phyloP scores from a whole-genome alignment of 2,888 invertebrate genomes.

The Blomia tropicalis region DNA sequence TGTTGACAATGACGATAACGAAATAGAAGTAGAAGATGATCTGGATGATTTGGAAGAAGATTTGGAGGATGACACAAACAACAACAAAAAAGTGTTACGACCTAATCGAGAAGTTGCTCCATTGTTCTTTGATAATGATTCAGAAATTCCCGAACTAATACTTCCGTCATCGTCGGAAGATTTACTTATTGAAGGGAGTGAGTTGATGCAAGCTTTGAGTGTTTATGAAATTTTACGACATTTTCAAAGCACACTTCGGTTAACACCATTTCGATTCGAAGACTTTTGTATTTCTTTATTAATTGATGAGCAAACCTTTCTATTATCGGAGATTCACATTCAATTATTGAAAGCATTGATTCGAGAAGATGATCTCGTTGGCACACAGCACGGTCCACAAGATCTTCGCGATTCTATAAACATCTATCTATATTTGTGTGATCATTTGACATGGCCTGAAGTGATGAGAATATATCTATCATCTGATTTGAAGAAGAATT shows the following conservation, averaged over 20 bases:
- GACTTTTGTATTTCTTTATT: constrained; percentile 86
- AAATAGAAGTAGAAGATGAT: constrained; percentile 23
- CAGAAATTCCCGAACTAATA: constrained; percentile 13
- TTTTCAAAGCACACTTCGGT: constrained; percentile 63
- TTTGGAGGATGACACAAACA: neutral
- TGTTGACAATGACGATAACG: constrained; percentile 18
- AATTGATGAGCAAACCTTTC: constrained; percentile 75
- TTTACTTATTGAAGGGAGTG: constrained; percentile 57
- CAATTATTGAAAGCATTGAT: constrained; percentile 75
- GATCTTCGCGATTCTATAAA: constrained; percentile 96
- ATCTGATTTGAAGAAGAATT: constrained; percentile 48
- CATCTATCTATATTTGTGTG: constrained; percentile 75
- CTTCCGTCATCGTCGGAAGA: constrained; percentile 79
- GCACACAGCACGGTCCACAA: constrained; percentile 82
- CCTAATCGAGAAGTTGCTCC: constrained; percentile 11
- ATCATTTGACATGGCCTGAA: constrained; percentile 93
- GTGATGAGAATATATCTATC: constrained; percentile 72
- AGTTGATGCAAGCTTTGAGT: constrained; percentile 62
- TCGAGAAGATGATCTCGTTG: constrained; percentile 81
- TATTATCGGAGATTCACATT: constrained; percentile 83
- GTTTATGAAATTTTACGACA: constrained; percentile 88
- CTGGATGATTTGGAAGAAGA: constrained; percentile 17
- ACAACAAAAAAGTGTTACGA: constrained; percentile 3
- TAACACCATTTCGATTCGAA: constrained; percentile 85
- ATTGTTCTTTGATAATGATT: constrained; percentile 15